These are phyloP conservation scores for Drosophila barbarae DNA, from an alignment of 2,888 invertebrate species.

Conservation along the genomic window DNA sequence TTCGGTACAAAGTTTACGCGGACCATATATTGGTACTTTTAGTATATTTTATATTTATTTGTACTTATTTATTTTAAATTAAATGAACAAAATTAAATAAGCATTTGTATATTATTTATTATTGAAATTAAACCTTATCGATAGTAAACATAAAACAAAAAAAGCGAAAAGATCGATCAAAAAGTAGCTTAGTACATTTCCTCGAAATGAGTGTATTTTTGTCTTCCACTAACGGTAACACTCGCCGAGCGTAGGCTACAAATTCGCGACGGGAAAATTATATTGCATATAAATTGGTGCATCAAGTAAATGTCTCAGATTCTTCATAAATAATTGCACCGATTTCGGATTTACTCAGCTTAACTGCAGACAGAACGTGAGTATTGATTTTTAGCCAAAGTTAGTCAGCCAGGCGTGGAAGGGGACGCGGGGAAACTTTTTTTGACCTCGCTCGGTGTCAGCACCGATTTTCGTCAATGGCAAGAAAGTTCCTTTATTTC, in stretches of 20 bases:
- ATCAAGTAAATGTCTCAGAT: conserved; percentile 7
- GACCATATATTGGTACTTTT: neutral
- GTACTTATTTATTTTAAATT: no score
- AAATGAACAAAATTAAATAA: no score
- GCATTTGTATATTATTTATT: no score
- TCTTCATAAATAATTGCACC: conserved; percentile 2
- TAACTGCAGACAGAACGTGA: conserved; percentile 46
- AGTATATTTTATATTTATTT: neutral
- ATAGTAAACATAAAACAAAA: no score
- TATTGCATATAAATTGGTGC: conserved; percentile 2
- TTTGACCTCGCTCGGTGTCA: conserved; percentile 64
- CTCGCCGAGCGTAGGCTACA: conserved; percentile 9
- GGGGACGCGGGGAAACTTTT: neutral
- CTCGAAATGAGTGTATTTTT: neutral
- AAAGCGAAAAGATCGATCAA: neutral
- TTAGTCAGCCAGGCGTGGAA: neutral
- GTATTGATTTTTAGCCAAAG: conserved; percentile 57
- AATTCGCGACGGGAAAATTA: conserved; percentile 27
- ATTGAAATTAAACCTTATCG: no score
- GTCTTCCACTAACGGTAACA: conserved; percentile 10
- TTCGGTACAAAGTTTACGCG: neutral
- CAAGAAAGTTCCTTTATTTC: conserved; percentile 7
- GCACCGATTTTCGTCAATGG: conserved; percentile 62
- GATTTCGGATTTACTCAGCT: neutral
- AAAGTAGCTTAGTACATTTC: neutral